These are phyloP conservation scores for Tipula unca DNA, from an alignment of 2,888 invertebrate species.

Conservation along the genomic window DNA sequence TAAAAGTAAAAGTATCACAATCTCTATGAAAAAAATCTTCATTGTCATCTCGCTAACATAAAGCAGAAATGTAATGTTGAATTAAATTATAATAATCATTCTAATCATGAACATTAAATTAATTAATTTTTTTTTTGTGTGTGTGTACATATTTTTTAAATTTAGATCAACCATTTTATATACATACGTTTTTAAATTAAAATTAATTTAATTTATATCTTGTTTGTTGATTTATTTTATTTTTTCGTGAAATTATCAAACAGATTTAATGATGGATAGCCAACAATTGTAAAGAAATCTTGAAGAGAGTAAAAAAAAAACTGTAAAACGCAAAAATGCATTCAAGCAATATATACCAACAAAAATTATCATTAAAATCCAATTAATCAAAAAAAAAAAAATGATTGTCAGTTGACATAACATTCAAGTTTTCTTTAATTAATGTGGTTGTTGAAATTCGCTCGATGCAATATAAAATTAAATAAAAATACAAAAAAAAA, in stretches of 20 bases:
- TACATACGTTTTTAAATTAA: too few relatives aligned
- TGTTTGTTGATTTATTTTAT: neutral
- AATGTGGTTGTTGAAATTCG: neutral
- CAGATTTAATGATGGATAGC: neutral
- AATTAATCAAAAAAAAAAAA: neutral
- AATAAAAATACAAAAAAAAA: neutral
- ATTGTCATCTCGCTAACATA: neutral
- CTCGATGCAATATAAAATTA: neutral
- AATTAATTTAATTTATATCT: neutral
- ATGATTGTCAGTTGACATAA: neutral
- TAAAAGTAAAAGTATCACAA: neutral
- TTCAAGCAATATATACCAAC: neutral
- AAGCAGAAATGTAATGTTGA: neutral
- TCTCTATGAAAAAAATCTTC: neutral
- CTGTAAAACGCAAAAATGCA: neutral
- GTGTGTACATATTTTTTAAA: neutral
- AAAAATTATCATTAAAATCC: neutral
- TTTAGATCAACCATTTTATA: neutral
- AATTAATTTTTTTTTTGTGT: neutral
- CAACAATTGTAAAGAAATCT: neutral
- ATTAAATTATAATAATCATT: neutral
- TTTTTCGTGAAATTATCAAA: neutral
- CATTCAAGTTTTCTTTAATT: neutral
- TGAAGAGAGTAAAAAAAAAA: neutral
- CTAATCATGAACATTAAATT: neutral